phyloP scores from a whole-genome alignment of 2,888 invertebrate species.

The Nomada ferruginata region DNA sequence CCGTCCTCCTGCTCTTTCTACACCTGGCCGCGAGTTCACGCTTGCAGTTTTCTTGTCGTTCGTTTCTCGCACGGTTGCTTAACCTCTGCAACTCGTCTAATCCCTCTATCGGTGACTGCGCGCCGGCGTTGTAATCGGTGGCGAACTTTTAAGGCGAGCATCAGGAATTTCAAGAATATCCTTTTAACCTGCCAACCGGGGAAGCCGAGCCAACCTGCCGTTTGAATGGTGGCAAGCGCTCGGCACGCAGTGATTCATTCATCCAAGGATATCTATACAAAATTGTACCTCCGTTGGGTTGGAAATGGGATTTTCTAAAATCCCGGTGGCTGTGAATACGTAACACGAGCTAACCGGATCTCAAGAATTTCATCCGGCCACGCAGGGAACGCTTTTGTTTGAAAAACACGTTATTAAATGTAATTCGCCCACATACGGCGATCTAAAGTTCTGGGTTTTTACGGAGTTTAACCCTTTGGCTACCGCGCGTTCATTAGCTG shows the following conservation, averaged over 20 bases:
- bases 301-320: too few species aligned
- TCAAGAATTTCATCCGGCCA: background rate
- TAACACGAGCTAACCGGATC: too few species aligned
- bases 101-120: slow-evolving; percentile 44
- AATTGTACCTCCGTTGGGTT: too few species aligned
- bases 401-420: background rate
- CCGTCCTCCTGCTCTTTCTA: slow-evolving; percentile 39
- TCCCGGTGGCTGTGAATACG: too few species aligned
- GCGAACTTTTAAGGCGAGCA: slow-evolving; percentile 9
- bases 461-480: too few species aligned
- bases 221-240: background rate
- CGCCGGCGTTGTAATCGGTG: slow-evolving; percentile 6
- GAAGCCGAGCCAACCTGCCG: background rate
- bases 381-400: background rate
- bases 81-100: slow-evolving; percentile 53
- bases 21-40: slow-evolving; percentile 59
- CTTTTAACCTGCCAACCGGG: background rate
- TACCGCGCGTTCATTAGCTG: too few species aligned
- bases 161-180: slow-evolving; percentile 4
- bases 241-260: background rate
- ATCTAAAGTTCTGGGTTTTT: too few species aligned
- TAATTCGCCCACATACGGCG: too few species aligned
- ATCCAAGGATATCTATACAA: background rate
- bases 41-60: slow-evolving; percentile 47
- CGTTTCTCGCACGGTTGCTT: slow-evolving; percentile 43